Evolutionary conservation across 2,888 invertebrate genomes (phyloP).

Genomic region (Unio delphinus): DNA sequence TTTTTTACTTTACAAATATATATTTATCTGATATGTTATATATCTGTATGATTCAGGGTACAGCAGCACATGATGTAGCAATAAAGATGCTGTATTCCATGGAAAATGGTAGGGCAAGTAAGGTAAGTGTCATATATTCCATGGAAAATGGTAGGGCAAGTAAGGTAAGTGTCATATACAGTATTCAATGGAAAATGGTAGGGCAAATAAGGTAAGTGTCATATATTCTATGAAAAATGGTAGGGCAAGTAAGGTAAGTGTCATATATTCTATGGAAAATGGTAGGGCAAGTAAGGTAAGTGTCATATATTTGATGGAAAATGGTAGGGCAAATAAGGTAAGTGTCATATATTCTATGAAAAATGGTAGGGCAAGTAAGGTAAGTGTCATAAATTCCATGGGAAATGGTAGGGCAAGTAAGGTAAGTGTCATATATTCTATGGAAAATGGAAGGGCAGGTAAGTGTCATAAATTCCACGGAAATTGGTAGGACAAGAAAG

Average conservation of each 20-base stretch:
- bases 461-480: too few relatives aligned
- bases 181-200: neutral
- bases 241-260: too few relatives aligned
- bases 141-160: neutral
- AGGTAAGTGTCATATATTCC: too few relatives aligned
- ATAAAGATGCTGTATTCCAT: slow-evolving; percentile 82
- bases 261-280: too few relatives aligned
- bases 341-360: slow-evolving; percentile 8
- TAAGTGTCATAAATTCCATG: neutral
- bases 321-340: neutral
- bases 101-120: neutral
- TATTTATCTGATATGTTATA: neutral
- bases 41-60: slow-evolving; percentile 43
- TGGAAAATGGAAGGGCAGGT: too few relatives aligned
- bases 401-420: neutral
- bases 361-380: neutral
- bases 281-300: too few relatives aligned
- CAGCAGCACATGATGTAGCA: slow-evolving; percentile 78
- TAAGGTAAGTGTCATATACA: too few relatives aligned
- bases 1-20: too few relatives aligned
- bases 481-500: too few relatives aligned
- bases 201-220: neutral
- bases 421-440: too few relatives aligned
- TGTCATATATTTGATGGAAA: too few relatives aligned
- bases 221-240: too few relatives aligned